A percentile compares a stretch with the other conserved stretches of the same genome.
Evolutionary conservation across 2,888 invertebrate genomes (phyloP).

Genomic region (Amphiduros pacificus): DNA sequence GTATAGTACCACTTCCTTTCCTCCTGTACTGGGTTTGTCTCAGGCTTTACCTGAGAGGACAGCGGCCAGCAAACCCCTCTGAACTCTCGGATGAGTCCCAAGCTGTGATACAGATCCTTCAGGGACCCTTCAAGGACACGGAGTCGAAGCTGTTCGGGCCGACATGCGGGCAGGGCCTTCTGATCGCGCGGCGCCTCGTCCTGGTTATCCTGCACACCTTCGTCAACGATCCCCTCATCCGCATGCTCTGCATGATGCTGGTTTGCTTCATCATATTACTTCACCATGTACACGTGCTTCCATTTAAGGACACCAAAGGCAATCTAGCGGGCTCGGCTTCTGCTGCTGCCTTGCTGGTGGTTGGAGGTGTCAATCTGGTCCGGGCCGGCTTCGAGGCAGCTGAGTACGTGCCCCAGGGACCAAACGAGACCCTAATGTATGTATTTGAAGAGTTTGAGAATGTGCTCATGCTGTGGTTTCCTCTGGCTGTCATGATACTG

Average conservation of each 20-base stretch:
- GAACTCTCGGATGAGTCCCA: not conserved
- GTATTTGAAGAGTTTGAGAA: constrained; percentile 32
- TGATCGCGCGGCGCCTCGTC: constrained; percentile 29
- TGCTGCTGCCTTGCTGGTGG: constrained; percentile 29
- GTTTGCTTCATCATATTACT: constrained; percentile 31
- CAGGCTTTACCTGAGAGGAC: not conserved
- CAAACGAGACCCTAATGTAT: constrained; percentile 29
- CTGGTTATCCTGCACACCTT: constrained; percentile 31
- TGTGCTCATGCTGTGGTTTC: constrained; percentile 29
- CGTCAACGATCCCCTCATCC: constrained; percentile 31
- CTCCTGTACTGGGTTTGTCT: constrained; percentile 24
- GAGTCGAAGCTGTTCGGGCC: constrained; percentile 12
- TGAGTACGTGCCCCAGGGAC: constrained; percentile 33
- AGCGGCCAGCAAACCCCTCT: not conserved
- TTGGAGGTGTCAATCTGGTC: constrained; percentile 32
- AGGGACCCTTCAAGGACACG: constrained; percentile 31
- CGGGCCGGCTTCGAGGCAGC: constrained; percentile 35
- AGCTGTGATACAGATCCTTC: constrained; percentile 24
- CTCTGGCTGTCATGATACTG: constrained; percentile 18
- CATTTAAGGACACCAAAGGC: constrained; percentile 29
- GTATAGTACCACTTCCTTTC: constrained; percentile 27
- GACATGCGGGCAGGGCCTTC: constrained; percentile 32
- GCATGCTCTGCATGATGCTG: constrained; percentile 32
- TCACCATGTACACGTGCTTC: constrained; percentile 33
- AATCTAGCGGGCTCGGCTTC: constrained; percentile 32